Evolutionary conservation across 2,113 vertebrate species (phyloP), one percentile per base, ranked within the genome.

Genomic region (Pyrgilauda ruficollis): DNA sequence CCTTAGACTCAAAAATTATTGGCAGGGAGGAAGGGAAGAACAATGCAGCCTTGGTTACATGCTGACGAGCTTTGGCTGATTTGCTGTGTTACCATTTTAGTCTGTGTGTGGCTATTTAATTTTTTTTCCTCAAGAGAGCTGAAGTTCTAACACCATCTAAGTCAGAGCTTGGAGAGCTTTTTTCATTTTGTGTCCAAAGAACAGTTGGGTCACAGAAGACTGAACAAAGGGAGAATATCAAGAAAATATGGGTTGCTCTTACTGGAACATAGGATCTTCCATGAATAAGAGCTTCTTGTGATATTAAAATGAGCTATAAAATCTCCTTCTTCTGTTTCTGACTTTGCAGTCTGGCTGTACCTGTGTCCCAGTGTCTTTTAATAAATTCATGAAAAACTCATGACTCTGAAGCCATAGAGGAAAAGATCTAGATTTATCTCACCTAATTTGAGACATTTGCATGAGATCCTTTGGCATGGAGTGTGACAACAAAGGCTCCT

Each of bases 31-130:
- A 91, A 94, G 69, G 41, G 41, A 84, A 89, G 90, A 97, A 96
- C 85, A 97, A 97, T 95, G 80, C 47, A 75, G 76, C 35, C 76
- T 72, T 87, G 83, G 90, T 92, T 90, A 86, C 90, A 92, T 37
- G 76, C 83, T 96, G 94, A 94, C 0, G 85, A 96, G 83, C 68
- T 95, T 70, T 95, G 96, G 83, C 90, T 89, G 85, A 86, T 91
- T 89, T 76, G 70, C 50, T 6, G 1, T 67, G 69, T 96, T 93
- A 81, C 94, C 90, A 93, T 90, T 96, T 96, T 53, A 96, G 88
- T 89, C 76, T 97, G 88, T 90, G 94, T 96, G 96, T 95, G 93
- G 93, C 56, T 93, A 74, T 96, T 96, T 86, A 69, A 86, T 70
- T 90, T 94, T 86, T 87, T 68, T 90, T 68, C 83, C 94, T 96